These are phyloP conservation scores for Arctopsyche grandis DNA, from an alignment of 1,140 invertebrate species.

Conservation along the genomic window DNA sequence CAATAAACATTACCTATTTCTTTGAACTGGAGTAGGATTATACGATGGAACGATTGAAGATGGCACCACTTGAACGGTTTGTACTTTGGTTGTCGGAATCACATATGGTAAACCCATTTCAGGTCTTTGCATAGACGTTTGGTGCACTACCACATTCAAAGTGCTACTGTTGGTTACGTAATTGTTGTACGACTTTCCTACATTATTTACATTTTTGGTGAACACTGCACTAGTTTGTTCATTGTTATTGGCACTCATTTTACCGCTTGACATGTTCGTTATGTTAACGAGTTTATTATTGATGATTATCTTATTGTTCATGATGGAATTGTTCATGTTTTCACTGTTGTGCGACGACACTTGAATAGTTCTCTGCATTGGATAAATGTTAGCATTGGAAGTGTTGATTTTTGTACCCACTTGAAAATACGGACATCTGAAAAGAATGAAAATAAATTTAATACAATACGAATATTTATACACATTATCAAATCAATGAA, in stretches of 20 bases:
- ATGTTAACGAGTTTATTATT: slow-evolving; percentile 54
- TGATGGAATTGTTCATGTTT: slow-evolving; percentile 45
- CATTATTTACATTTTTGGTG: slow-evolving; percentile 6
- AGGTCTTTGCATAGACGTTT: slow-evolving; percentile 25
- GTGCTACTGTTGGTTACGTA: slow-evolving; percentile 43
- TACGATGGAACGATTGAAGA: slow-evolving; percentile 47
- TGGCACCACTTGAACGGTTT: slow-evolving; percentile 52
- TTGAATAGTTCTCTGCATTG: slow-evolving; percentile 45
- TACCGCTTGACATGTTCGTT: slow-evolving; percentile 45
- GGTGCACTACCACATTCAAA: slow-evolving; percentile 37
- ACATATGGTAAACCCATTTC: slow-evolving; percentile 40
- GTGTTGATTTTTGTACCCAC: slow-evolving; percentile 48
- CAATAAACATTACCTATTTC: slow-evolving; percentile 33
- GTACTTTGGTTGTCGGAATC: slow-evolving; percentile 43
- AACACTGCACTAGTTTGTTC: slow-evolving; percentile 4
- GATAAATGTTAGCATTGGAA: slow-evolving; percentile 40
- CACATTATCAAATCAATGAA: background rate
- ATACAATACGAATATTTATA: background rate
- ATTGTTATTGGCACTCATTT: slow-evolving; percentile 35
- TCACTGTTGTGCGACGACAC: slow-evolving; percentile 47
- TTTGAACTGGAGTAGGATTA: slow-evolving; percentile 39
- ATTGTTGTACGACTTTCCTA: slow-evolving; percentile 24
- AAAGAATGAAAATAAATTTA: slow-evolving; percentile 24
- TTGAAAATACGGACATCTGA: slow-evolving; percentile 53
- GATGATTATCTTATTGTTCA: slow-evolving; percentile 52